A percentile compares a stretch with the other conserved stretches of the same genome.
Conservation (phyloP, 2,797 vertebrate genomes). For the Danio tinwini region DNA sequence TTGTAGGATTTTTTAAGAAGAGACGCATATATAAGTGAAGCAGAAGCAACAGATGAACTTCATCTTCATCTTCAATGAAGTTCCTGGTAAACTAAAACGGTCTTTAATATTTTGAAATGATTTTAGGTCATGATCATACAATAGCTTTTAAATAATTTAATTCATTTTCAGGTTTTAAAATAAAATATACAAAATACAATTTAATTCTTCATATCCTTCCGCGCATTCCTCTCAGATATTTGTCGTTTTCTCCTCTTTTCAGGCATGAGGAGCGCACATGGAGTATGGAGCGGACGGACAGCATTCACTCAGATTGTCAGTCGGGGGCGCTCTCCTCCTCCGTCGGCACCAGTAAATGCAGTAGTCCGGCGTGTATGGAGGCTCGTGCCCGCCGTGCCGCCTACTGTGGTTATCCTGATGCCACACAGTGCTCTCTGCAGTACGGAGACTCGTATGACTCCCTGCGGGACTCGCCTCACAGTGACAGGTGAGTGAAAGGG, state of each 20-base stretch:
- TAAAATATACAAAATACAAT: too few relatives aligned
- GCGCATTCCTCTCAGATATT: neutral
- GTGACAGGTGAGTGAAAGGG: conserved; percentile 85
- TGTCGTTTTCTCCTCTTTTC: conserved; percentile 29
- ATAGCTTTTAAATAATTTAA: too few relatives aligned
- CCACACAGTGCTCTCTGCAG: conserved; percentile 77
- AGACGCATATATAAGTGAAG: too few relatives aligned
- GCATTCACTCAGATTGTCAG: conserved; percentile 94
- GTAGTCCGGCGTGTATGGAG: conserved; percentile 93
- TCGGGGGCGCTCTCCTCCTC: conserved; percentile 94
- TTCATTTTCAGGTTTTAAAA: too few relatives aligned
- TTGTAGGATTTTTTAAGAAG: too few relatives aligned
- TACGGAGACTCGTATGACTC: conserved; percentile 95
- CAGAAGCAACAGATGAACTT: too few relatives aligned
- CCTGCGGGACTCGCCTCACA: conserved; percentile 94
- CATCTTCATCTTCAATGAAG: too few relatives aligned
- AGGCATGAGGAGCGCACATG: conserved; percentile 97
- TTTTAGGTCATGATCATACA: too few relatives aligned
- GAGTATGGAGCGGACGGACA: conserved; percentile 95
- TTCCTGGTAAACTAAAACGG: too few relatives aligned
- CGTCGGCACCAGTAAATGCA: conserved; percentile 97
- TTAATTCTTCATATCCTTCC: too few relatives aligned
- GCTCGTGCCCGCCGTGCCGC: conserved; percentile 86
- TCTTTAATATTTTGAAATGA: too few relatives aligned
- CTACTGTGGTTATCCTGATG: conserved; percentile 84